Evolutionary conservation across 2,113 vertebrate species (phyloP).

Genomic region (Vanacampus margaritifer): DNA sequence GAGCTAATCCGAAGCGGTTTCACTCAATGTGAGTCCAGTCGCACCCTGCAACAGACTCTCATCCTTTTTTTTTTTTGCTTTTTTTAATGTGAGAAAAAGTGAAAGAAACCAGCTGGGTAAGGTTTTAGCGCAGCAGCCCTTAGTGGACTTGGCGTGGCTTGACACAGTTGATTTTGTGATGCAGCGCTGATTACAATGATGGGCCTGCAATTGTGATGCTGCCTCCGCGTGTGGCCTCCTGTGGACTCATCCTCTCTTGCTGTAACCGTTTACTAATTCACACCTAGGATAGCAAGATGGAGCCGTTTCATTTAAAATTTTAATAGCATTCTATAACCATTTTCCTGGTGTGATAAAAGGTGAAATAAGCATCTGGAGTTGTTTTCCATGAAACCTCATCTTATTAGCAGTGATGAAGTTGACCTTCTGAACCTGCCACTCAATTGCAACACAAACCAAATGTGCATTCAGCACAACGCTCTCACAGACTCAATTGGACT

Average conservation of each 20-base stretch:
- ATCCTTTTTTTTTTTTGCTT: constrained; percentile 17
- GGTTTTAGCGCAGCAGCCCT: constrained; percentile 69
- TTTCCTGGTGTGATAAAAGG: constrained; percentile 5
- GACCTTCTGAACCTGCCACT: constrained; percentile 49
- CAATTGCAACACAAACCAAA: constrained; percentile 66
- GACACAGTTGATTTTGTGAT: constrained; percentile 78
- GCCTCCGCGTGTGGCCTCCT: constrained; percentile 59
- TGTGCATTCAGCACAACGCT: constrained; percentile 58
- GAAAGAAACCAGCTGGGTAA: constrained; percentile 77
- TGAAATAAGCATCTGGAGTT: constrained; percentile 43
- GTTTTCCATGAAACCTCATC: constrained; percentile 40
- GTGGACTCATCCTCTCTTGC: constrained; percentile 30
- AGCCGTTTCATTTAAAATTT: not conserved
- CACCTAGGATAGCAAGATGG: not conserved
- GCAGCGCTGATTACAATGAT: constrained; percentile 77
- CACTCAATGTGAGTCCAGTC: constrained; percentile 19
- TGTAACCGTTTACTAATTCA: constrained; percentile 24
- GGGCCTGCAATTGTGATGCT: constrained; percentile 70
- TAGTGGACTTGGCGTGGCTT: constrained; percentile 77
- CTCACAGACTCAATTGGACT: constrained; percentile 49
- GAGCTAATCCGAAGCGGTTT: constrained; percentile 65
- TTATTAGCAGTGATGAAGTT: constrained; percentile 49
- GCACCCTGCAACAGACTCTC: constrained; percentile 19
- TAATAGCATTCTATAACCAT: not conserved
- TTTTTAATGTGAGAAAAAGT: constrained; percentile 23